Evolutionary conservation across 2,113 vertebrate genomes (phyloP).

Genomic region (Triplophysa dalaica): DNA sequence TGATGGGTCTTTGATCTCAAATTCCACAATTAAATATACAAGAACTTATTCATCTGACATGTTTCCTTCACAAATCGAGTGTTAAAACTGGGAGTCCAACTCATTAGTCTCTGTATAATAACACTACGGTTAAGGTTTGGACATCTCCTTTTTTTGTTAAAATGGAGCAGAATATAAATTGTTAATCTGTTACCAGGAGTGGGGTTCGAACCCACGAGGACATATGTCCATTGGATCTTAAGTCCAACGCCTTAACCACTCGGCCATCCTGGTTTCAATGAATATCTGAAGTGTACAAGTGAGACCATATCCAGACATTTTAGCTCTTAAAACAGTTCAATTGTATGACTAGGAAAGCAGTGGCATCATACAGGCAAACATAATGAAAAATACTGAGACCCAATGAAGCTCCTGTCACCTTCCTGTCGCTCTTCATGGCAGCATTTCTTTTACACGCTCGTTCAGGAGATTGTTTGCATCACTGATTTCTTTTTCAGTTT

Average conservation of each 20-base stretch:
- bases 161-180: no score
- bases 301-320: no score
- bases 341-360: no score
- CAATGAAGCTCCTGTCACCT: background rate
- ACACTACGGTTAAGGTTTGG: no score
- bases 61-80: no score
- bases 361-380: background rate
- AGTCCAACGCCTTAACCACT: background rate
- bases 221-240: no score
- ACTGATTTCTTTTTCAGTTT: slow-evolving; percentile 6
- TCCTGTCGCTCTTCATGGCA: background rate
- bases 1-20: background rate
- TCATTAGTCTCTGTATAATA: no score
- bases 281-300: no score
- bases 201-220: background rate
- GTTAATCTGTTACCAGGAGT: background rate
- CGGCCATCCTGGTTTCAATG: background rate
- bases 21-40: background rate
- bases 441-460: slow-evolving; percentile 17
- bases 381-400: slow-evolving; percentile 10
- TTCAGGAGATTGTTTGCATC: slow-evolving; percentile 18
- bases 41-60: no score
- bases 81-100: no score
- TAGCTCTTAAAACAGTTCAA: no score
- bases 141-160: no score